These are phyloP conservation scores for Sesia bembeciformis DNA, from an alignment of 2,888 invertebrate species.

Conservation along the genomic window DNA sequence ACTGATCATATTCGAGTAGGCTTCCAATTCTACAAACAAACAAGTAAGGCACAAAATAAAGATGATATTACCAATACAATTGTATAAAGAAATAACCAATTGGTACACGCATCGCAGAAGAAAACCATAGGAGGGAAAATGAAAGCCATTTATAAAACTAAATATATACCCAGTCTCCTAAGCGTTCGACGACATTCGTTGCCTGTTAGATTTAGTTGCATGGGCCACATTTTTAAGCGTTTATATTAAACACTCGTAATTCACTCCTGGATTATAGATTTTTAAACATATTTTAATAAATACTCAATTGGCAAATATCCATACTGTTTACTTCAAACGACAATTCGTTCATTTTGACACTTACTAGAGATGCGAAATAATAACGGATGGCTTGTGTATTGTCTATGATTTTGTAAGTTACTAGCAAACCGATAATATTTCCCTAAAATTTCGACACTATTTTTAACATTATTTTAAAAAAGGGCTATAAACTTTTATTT, in stretches of 20 bases:
- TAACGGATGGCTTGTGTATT: conserved; percentile 39
- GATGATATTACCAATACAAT: conserved; percentile 6
- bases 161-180: conserved; percentile 86
- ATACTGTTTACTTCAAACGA: conserved; percentile 76
- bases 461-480: no score
- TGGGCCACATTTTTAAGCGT: conserved; percentile 75
- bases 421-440: background rate
- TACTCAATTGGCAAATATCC: conserved; percentile 71
- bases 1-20: conserved; percentile 91
- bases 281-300: conserved; percentile 60
- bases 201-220: conserved; percentile 86
- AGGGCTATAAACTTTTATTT: no score
- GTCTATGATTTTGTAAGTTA: conserved; percentile 41
- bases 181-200: conserved; percentile 92
- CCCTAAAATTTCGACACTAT: no score
- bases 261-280: conserved; percentile 48
- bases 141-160: conserved; percentile 66
- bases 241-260: conserved; percentile 39
- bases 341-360: conserved; percentile 72
- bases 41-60: conserved; percentile 18
- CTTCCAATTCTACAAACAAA: conserved; percentile 86
- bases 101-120: background rate
- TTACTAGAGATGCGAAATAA: conserved; percentile 34
- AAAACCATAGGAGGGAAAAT: conserved; percentile 71
- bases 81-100: background rate